Evolutionary conservation across 2,113 vertebrate genomes (phyloP).

Genomic region (Hippocampus zosterae): DNA sequence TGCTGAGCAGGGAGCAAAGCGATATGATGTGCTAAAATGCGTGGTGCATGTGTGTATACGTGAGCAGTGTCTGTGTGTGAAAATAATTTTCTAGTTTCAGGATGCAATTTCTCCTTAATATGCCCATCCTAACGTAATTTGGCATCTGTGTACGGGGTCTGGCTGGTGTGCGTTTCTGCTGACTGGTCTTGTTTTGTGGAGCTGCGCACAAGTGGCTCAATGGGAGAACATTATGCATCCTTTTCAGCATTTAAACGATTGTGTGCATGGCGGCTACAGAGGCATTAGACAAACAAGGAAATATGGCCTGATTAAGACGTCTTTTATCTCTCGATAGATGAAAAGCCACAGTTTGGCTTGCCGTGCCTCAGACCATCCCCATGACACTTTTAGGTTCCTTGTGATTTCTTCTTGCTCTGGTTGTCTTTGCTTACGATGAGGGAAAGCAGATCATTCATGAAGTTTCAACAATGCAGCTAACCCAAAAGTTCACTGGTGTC

Average conservation of each 20-base stretch:
- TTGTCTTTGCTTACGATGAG: background rate
- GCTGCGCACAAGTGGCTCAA: constrained; percentile 62
- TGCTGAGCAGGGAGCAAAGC: constrained; percentile 38
- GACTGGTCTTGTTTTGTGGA: constrained; percentile 76
- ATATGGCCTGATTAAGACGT: constrained; percentile 77
- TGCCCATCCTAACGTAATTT: constrained; percentile 91
- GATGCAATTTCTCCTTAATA: constrained; percentile 91
- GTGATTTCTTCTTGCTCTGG: constrained; percentile 19
- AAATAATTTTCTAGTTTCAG: constrained; percentile 88
- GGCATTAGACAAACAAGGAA: constrained; percentile 67
- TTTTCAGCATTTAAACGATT: constrained; percentile 71
- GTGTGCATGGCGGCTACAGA: constrained; percentile 59
- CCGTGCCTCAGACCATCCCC: constrained; percentile 55
- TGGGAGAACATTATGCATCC: constrained; percentile 65
- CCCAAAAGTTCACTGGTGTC: background rate
- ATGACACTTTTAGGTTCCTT: constrained; percentile 26
- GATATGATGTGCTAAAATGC: constrained; percentile 47
- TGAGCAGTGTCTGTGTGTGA: constrained; percentile 50
- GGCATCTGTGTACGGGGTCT: constrained; percentile 69
- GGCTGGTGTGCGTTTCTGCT: constrained; percentile 76
- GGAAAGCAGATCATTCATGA: background rate
- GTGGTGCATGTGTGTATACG: constrained; percentile 39
- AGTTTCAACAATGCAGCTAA: background rate
- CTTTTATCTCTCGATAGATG: constrained; percentile 80
- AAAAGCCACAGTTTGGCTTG: constrained; percentile 75